phyloP scores from a whole-genome alignment of 53 echinoderm and acorn worm genomes.

The Holothuria leucospilota region DNA sequence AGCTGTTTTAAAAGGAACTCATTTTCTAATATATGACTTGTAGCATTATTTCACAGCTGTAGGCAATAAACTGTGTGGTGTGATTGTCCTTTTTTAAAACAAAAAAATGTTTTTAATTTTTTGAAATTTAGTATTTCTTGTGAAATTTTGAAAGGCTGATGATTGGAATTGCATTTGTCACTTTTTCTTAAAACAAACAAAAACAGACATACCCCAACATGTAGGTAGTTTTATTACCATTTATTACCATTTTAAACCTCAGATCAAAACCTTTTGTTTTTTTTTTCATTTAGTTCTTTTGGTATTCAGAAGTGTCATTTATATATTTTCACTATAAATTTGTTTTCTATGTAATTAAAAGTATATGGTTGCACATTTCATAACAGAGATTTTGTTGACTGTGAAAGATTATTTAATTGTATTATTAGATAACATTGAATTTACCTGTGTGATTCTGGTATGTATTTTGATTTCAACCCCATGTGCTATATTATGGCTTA shows the following conservation, averaged over 20 bases:
- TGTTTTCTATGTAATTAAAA: constrained; percentile 13
- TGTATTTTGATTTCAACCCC: no score
- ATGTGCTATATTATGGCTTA: no score
- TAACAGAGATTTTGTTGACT: neutral
- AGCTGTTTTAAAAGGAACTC: no score
- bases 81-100: constrained; percentile 33
- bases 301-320: constrained; percentile 47
- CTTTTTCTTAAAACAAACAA: constrained; percentile 5
- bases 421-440: no score
- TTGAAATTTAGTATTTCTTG: constrained; percentile 39
- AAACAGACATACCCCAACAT: neutral
- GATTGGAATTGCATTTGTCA: constrained; percentile 25
- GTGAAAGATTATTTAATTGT: no score
- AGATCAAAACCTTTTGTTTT: constrained; percentile 5
- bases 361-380: constrained; percentile 17
- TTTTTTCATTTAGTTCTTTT: constrained; percentile 31
- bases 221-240: constrained; percentile 40
- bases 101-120: neutral
- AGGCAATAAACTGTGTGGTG: constrained; percentile 42
- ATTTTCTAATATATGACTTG: constrained; percentile 22
- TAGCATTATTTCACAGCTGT: constrained; percentile 41
- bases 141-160: constrained; percentile 36
- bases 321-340: constrained; percentile 37
- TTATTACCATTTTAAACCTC: constrained; percentile 43
- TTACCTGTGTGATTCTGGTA: no score